Conservation (phyloP, 64 coral and sea anemone species). For the Dendronephthya gigantea region DNA sequence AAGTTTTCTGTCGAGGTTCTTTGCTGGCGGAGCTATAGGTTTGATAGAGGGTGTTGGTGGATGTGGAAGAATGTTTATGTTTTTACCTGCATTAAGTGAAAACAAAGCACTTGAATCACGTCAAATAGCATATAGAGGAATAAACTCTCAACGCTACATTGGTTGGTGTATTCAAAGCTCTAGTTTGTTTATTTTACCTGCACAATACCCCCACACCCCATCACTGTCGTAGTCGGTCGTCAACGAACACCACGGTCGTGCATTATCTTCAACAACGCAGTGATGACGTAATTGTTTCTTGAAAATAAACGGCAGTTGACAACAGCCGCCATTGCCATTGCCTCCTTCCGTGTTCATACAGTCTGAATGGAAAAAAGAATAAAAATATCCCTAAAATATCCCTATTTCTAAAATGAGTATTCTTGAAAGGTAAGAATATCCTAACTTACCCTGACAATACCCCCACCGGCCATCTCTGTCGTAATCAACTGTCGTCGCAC, state of each 20-base stretch:
- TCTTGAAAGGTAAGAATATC: background rate
- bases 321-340: background rate
- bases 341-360: constrained; percentile 8
- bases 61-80: background rate
- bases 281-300: constrained; percentile 2
- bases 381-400: too few relatives aligned
- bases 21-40: background rate
- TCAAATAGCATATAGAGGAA: too few relatives aligned
- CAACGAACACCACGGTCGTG: constrained; percentile 11
- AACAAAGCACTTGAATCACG: too few relatives aligned
- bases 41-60: background rate
- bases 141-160: too few relatives aligned
- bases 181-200: background rate
- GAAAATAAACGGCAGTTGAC: constrained; percentile 2
- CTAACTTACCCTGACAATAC: constrained; percentile 40
- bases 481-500: constrained; percentile 46
- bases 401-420: too few relatives aligned
- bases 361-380: background rate
- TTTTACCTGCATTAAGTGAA: background rate
- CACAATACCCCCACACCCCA: background rate
- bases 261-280: background rate
- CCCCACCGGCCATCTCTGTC: constrained; percentile 53
- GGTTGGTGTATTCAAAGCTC: too few relatives aligned
- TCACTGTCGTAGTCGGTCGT: background rate
- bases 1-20: background rate